These are phyloP conservation scores for Labia minor DNA, from an alignment of 2,888 invertebrate species.

Conservation along the genomic window DNA sequence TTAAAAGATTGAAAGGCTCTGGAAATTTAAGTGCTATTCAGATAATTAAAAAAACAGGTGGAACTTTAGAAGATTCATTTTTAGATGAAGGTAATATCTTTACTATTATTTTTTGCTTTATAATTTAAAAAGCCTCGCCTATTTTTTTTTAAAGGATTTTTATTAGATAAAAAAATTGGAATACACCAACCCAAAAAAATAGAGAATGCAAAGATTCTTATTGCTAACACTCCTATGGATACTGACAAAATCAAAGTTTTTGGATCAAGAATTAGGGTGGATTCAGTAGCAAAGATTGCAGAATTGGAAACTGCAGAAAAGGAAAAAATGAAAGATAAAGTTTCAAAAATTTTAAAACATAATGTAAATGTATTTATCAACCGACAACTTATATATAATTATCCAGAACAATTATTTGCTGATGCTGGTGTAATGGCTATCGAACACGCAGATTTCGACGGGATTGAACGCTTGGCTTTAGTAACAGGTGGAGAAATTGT, in stretches of 20 bases:
- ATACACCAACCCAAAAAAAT: constrained; percentile 93
- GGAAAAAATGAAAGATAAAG: constrained; percentile 99
- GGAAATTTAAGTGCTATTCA: constrained; percentile 94
- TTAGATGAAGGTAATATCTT: constrained; percentile 64
- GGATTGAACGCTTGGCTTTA: constrained; percentile 91
- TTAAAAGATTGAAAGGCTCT: constrained; percentile 86
- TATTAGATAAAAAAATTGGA: constrained; percentile 92
- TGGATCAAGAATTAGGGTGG: constrained; percentile 87
- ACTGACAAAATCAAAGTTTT: constrained; percentile 99
- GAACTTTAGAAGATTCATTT: constrained; percentile 86
- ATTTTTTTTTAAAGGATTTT: constrained; percentile 48
- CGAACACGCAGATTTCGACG: constrained; percentile 99
- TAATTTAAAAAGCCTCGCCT: too few species aligned
- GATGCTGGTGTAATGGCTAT: constrained; percentile 98
- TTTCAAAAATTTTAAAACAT: constrained; percentile 87
- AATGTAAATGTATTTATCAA: constrained; percentile 97
- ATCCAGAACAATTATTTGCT: constrained; percentile 97
- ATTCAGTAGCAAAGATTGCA: constrained; percentile 90
- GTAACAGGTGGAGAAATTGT: constrained; percentile 98
- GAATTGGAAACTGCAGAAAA: constrained; percentile 96
- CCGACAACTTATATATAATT: constrained; percentile 97
- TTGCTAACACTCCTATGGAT: constrained; percentile 99
- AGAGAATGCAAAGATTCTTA: constrained; percentile 91
- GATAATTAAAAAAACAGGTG: constrained; percentile 94
- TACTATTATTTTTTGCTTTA: constrained; percentile 3